Percentiles rank a stretch among this genome's conserved stretches.
phyloP scores from a whole-genome alignment of 2,113 vertebrate genomes.

The Neoarius graeffei region DNA sequence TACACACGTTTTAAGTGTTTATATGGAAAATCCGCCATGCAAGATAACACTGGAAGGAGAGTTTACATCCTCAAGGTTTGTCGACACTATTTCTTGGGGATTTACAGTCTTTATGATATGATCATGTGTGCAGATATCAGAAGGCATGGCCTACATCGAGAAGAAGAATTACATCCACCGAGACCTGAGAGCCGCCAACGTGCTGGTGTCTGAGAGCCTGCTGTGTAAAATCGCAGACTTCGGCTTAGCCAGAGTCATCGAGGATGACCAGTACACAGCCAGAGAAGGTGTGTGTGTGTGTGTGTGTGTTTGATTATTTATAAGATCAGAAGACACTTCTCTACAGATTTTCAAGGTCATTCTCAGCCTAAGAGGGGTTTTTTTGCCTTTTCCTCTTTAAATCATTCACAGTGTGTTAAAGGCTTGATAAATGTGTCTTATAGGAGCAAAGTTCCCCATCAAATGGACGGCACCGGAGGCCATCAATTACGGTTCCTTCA shows the following conservation, averaged over 20 bases:
- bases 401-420: neutral
- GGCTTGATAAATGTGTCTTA: neutral
- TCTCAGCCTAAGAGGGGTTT: neutral
- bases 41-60: too few species aligned
- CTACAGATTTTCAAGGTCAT: neutral
- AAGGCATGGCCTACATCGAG: conserved; percentile 96
- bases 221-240: conserved; percentile 98
- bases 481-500: conserved; percentile 93
- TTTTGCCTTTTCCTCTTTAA: neutral
- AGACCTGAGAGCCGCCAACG: conserved; percentile 90
- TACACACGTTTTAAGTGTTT: neutral
- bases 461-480: conserved; percentile 97
- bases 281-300: conserved; percentile 79
- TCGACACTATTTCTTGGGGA: too few species aligned
- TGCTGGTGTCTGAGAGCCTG: conserved; percentile 88
- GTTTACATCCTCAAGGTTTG: neutral
- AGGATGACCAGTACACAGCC: conserved; percentile 92
- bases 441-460: conserved; percentile 96
- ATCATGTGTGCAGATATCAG: conserved; percentile 82
- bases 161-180: conserved; percentile 94
- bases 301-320: too few species aligned
- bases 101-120: neutral
- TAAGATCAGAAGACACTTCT: neutral
- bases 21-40: too few species aligned
- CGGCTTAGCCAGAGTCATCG: conserved; percentile 88